Percentiles rank a stretch among this genome's conserved stretches.
phyloP scores from a whole-genome alignment of 2,888 invertebrate species.

The Idaea biselata region DNA sequence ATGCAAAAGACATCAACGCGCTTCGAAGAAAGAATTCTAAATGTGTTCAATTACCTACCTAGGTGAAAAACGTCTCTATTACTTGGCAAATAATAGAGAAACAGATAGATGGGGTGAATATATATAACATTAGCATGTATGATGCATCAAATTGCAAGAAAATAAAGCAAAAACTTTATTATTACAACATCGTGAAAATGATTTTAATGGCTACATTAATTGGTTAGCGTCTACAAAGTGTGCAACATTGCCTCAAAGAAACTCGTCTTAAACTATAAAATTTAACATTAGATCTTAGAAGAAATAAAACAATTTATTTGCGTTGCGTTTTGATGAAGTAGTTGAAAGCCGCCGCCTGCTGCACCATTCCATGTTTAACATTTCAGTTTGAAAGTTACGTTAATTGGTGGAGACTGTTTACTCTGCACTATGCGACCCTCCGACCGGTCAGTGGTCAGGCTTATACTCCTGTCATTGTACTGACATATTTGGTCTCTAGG shows the following conservation, averaged over 20 bases:
- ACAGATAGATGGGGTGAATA: no score
- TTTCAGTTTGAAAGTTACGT: slow-evolving; percentile 59
- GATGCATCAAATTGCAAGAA: neutral
- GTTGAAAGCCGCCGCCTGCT: slow-evolving; percentile 68
- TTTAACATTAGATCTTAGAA: slow-evolving; percentile 51
- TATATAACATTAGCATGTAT: neutral
- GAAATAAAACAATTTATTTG: slow-evolving; percentile 54
- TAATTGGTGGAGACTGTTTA: slow-evolving; percentile 66
- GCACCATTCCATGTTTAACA: slow-evolving; percentile 48
- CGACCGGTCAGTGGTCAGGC: slow-evolving; percentile 30
- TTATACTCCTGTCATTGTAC: slow-evolving; percentile 9
- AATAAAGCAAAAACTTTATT: neutral
- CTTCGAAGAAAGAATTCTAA: slow-evolving; percentile 3
- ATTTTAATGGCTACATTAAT: neutral
- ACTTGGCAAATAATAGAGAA: neutral
- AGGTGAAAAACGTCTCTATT: no score
- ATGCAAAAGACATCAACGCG: slow-evolving; percentile 28
- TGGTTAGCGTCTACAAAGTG: neutral
- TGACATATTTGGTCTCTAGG: neutral
- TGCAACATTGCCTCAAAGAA: neutral
- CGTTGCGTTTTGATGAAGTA: slow-evolving; percentile 33
- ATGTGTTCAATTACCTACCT: neutral
- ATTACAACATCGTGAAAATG: neutral
- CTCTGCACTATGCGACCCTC: slow-evolving; percentile 39
- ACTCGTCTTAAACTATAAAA: slow-evolving; percentile 14